Conservation (phyloP, 2,888 invertebrate species). For the Melieria omissa region DNA sequence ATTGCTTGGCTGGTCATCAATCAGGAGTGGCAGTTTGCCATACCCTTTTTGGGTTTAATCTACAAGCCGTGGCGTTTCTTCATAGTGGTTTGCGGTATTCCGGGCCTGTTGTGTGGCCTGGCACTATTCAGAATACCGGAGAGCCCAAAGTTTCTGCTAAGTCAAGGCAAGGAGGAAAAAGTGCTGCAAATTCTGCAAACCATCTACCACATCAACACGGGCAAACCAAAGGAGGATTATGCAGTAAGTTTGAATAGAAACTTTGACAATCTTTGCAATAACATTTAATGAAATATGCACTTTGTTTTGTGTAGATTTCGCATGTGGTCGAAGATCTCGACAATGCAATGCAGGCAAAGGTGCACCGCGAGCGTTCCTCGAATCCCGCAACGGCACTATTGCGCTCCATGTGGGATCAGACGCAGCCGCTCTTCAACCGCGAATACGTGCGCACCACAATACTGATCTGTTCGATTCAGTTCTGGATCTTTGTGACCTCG, state of each 20-base stretch:
- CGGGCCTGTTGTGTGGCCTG: slow-evolving; percentile 56
- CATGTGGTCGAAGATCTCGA: slow-evolving; percentile 52
- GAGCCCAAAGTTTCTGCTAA: slow-evolving; percentile 61
- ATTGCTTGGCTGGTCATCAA: slow-evolving; percentile 62
- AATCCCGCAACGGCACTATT: slow-evolving; percentile 45
- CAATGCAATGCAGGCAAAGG: slow-evolving; percentile 41
- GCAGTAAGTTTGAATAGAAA: slow-evolving; percentile 43
- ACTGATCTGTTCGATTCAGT: slow-evolving; percentile 59
- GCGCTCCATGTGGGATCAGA: slow-evolving; percentile 61
- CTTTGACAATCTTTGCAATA: too few species aligned
- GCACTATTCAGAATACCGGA: slow-evolving; percentile 60
- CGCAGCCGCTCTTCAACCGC: slow-evolving; percentile 58
- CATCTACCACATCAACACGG: slow-evolving; percentile 55
- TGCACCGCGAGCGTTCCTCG: slow-evolving; percentile 10
- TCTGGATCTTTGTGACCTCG: slow-evolving; percentile 59
- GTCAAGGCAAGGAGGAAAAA: slow-evolving; percentile 53
- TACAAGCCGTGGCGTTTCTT: slow-evolving; percentile 64
- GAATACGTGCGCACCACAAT: slow-evolving; percentile 55
- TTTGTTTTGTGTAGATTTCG: slow-evolving; percentile 41
- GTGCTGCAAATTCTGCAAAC: slow-evolving; percentile 53
- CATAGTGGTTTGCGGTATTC: slow-evolving; percentile 59
- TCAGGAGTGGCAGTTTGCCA: slow-evolving; percentile 55
- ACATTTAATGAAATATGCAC: background rate
- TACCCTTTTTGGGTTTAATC: slow-evolving; percentile 52
- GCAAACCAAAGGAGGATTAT: slow-evolving; percentile 49